Base-by-base conservation (phyloP, 2,113 vertebrate species). In the Gila orcuttii region DNA sequence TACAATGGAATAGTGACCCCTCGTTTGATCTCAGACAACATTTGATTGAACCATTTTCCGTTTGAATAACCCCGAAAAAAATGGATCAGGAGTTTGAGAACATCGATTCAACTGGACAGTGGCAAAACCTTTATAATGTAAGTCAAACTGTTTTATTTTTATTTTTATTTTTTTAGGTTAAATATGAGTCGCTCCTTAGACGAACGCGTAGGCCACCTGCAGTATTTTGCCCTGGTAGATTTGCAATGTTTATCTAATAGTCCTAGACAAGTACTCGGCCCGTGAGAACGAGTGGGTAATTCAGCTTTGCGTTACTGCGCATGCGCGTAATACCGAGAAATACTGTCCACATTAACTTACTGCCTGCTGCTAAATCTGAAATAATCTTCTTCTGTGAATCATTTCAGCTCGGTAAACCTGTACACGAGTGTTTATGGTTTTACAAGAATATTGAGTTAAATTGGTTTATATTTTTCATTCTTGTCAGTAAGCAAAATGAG, bases 121-220 rank as follows among this genome's bases (percentile, higher is more conserved):
- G 97, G 97, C 96, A 97, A 87, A 95, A 96, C 89, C 93, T 97
- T 15, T 98, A 97, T 89, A 92, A 96, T 92, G 97, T 98, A 93
- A 97, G 97, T 95, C 82, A 15, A 66, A 89, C 90, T 13, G 74
- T 28, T 28, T 69, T 7, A 10, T 79, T 25, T 74, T 9, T 25
- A 82, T 23, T 19, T 19, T 6, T 2, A 21, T 57, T 23, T 8
- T 8, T 57, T 23, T 57, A 57, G 17, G 7, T 79, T 36, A 12
- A 12, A 50, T 23, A 21, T 64, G 4, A 28, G 23, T 42, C 21
- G n/a, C 79, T 84, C 82, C 75, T 66, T 28, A 33, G 21, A 52
- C 21, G 15, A 25, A 66, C n/a, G 23, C 4, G 47, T 31, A 8
- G 36, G n/a, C 23, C 12, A 79, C 3, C 77, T 25, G 21, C 12